Conservation (phyloP, 2,113 vertebrate genomes). For the Cichladusa arquata region DNA sequence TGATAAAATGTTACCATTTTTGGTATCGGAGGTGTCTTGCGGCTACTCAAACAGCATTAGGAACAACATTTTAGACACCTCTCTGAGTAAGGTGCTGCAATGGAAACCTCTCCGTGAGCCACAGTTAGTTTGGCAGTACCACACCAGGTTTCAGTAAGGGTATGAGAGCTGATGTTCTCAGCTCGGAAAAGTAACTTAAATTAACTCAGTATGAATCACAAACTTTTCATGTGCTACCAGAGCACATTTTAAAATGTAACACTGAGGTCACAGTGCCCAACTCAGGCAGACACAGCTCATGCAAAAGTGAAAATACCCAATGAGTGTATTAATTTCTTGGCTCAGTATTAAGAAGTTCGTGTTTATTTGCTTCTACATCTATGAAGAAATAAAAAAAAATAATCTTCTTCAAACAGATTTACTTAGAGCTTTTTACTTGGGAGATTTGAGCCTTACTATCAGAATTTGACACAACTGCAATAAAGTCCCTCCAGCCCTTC, state of each 20-base stretch:
- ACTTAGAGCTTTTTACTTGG: background rate
- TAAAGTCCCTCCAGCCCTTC: background rate
- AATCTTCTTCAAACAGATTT: background rate
- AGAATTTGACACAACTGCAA: background rate
- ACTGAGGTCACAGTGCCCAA: background rate
- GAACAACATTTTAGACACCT: background rate
- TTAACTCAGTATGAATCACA: background rate
- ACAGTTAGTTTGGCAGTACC: too few relatives aligned
- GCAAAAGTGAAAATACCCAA: background rate
- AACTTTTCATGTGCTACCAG: background rate
- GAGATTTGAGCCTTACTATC: background rate
- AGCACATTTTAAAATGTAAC: background rate
- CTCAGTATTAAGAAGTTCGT: background rate
- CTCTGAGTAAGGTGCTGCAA: background rate
- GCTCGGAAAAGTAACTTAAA: background rate
- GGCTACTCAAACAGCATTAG: background rate
- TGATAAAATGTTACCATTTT: background rate
- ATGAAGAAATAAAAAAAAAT: background rate
- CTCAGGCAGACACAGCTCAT: background rate
- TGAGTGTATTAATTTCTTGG: fast-evolving
- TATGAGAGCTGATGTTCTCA: background rate
- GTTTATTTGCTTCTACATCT: background rate
- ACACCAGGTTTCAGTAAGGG: fast-evolving
- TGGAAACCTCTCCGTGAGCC: background rate
- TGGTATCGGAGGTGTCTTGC: background rate